Percentiles rank a stretch among this genome's conserved stretches.
These are phyloP conservation scores for Metopolophium dirhodum DNA, from an alignment of 1,140 invertebrate species.

Conservation along the genomic window DNA sequence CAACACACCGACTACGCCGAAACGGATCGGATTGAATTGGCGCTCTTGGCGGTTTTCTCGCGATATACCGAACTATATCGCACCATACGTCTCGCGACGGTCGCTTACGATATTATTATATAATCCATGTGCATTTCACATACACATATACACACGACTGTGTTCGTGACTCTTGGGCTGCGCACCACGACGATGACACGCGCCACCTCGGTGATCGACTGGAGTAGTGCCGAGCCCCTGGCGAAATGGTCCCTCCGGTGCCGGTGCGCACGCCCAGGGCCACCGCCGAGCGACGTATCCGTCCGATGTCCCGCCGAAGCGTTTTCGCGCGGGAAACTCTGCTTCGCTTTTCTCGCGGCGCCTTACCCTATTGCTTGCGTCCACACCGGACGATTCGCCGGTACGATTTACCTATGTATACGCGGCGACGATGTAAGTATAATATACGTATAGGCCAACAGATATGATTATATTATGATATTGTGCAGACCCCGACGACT, in stretches of 20 bases:
- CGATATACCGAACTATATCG: too few relatives aligned
- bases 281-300: background rate
- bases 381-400: background rate
- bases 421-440: too few relatives aligned
- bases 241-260: slow-evolving; percentile 10
- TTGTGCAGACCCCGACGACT: background rate
- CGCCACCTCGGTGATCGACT: slow-evolving; percentile 13
- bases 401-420: background rate
- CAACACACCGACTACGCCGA: too few relatives aligned
- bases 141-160: background rate
- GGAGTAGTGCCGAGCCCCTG: slow-evolving; percentile 16
- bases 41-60: too few relatives aligned
- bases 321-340: slow-evolving; percentile 37
- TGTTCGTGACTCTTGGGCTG: background rate
- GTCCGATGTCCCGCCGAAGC: background rate
- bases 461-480: too few relatives aligned
- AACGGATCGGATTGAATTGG: too few relatives aligned
- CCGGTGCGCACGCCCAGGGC: background rate
- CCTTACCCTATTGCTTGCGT: background rate
- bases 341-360: background rate
- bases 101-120: too few relatives aligned
- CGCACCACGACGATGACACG: slow-evolving; percentile 19
- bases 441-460: too few relatives aligned
- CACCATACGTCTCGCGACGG: too few relatives aligned
- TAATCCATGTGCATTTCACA: too few relatives aligned